Conservation (phyloP, 2,888 invertebrate genomes). For the Caenorhabditis macrosperma region DNA sequence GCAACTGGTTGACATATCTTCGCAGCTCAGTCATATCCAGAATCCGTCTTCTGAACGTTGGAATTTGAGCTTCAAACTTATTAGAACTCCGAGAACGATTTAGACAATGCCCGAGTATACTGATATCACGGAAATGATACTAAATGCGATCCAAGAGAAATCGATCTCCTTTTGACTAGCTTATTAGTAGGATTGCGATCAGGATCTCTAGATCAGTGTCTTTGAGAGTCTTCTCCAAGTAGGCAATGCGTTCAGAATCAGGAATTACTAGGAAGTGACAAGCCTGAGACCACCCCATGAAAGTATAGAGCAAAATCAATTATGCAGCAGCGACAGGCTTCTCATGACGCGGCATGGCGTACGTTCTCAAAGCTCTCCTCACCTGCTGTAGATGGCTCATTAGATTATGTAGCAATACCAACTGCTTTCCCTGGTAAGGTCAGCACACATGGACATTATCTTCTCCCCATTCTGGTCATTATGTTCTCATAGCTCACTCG, state of each 20-base stretch:
- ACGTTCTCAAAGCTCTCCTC: no score
- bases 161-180: neutral
- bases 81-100: conserved; percentile 1
- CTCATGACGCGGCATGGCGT: no score
- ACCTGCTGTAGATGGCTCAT: no score
- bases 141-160: neutral
- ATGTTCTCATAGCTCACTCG: no score
- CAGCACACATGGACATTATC: no score
- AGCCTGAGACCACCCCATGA: no score
- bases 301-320: no score
- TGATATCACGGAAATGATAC: neutral
- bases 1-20: no score
- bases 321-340: no score
- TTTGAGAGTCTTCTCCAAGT: neutral
- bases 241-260: neutral
- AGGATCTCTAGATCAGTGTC: neutral
- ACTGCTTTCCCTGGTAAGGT: no score
- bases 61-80: neutral
- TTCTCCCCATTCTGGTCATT: no score
- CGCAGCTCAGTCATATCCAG: neutral
- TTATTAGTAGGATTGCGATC: neutral
- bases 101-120: conserved; percentile 1
- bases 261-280: neutral
- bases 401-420: no score
- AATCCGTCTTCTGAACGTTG: conserved; percentile 6